phyloP scores from a whole-genome alignment of 2,888 invertebrate genomes.

The Scelioninae gen. 1 region DNA sequence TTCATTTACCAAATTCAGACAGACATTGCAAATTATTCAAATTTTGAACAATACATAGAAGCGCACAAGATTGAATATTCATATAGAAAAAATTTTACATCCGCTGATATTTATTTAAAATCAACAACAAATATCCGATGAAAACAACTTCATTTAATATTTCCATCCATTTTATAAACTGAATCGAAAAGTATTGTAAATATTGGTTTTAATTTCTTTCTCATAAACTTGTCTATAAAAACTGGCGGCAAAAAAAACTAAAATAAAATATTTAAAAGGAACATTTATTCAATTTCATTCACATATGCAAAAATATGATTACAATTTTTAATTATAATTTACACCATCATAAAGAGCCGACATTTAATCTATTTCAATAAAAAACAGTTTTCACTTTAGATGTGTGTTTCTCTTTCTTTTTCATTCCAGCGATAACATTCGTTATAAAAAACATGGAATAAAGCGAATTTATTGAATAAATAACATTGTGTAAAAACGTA shows the following conservation, averaged over 20 bases:
- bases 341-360: background rate
- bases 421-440: slow-evolving; percentile 5
- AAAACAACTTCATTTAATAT: slow-evolving; percentile 19
- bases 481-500: slow-evolving; percentile 35
- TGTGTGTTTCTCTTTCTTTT: background rate
- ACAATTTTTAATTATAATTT: background rate
- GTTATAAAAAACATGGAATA: slow-evolving; percentile 33
- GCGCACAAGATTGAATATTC: slow-evolving; percentile 34
- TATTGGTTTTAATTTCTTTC: slow-evolving; percentile 48
- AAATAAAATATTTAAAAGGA: slow-evolving; percentile 9
- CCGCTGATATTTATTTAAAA: slow-evolving; percentile 23
- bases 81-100: slow-evolving; percentile 10
- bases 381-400: background rate
- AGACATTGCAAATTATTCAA: slow-evolving; percentile 63
- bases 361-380: background rate
- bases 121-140: slow-evolving; percentile 21
- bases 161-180: slow-evolving; percentile 15
- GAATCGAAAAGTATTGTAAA: slow-evolving; percentile 26
- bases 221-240: slow-evolving; percentile 1
- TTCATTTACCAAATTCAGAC: slow-evolving; percentile 67
- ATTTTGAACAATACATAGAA: slow-evolving; percentile 45
- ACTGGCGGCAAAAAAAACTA: background rate
- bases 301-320: background rate
- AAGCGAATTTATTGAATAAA: slow-evolving; percentile 36
- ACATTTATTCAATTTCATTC: slow-evolving; percentile 28